Evolutionary conservation across 2,888 invertebrate species (phyloP).

Genomic region (Meiosimyza platycephala): DNA sequence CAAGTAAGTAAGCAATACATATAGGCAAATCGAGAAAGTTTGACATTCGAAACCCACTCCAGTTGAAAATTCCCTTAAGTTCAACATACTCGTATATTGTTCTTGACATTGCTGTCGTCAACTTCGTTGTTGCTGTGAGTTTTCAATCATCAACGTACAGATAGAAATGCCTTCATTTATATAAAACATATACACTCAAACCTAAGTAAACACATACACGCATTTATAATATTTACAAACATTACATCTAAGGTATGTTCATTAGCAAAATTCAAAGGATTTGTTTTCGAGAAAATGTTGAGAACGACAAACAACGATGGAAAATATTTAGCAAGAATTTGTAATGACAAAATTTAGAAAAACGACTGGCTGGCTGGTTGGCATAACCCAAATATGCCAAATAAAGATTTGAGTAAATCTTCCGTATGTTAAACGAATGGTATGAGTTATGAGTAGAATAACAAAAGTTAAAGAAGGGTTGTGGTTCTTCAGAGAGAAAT

Average conservation of each 20-base stretch:
- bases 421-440: too few species aligned
- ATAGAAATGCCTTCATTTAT: too few species aligned
- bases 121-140: too few species aligned
- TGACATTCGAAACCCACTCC: too few species aligned
- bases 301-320: neutral
- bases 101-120: too few species aligned
- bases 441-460: neutral
- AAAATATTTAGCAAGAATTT: slow-evolving; percentile 48
- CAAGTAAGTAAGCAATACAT: too few species aligned
- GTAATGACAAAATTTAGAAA: slow-evolving; percentile 43
- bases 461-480: neutral
- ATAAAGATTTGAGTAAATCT: slow-evolving; percentile 46
- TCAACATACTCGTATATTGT: too few species aligned
- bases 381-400: slow-evolving; percentile 56
- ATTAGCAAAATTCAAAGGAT: slow-evolving; percentile 57
- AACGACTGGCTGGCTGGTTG: neutral
- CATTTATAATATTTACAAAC: slow-evolving; percentile 6
- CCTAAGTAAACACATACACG: slow-evolving; percentile 6
- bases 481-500: neutral
- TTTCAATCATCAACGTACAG: too few species aligned
- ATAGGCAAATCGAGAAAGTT: too few species aligned
- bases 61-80: too few species aligned
- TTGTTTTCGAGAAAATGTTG: slow-evolving; percentile 23
- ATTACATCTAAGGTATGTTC: slow-evolving; percentile 53
- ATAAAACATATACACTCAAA: too few species aligned